These are phyloP conservation scores for Scatophagus argus DNA, from an alignment of 2,113 vertebrate species.

Conservation along the genomic window DNA sequence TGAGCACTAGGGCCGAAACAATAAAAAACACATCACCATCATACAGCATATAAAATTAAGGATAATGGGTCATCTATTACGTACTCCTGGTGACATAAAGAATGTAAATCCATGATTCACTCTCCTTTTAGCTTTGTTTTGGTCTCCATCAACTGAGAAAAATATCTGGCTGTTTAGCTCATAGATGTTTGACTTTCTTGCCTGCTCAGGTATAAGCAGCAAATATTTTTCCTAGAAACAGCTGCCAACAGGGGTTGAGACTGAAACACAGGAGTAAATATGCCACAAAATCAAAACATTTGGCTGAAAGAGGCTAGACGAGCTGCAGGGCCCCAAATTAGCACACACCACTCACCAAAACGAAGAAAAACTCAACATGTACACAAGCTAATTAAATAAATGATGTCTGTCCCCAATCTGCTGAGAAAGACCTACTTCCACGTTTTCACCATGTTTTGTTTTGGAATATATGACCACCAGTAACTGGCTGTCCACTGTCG, in stretches of 20 bases:
- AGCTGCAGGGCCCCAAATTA: too few relatives aligned
- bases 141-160: neutral
- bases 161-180: neutral
- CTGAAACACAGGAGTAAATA: neutral
- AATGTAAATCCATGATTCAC: neutral
- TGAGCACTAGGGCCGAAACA: neutral
- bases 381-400: too few relatives aligned
- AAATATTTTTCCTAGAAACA: neutral
- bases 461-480: too few relatives aligned
- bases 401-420: too few relatives aligned
- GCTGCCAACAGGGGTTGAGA: neutral
- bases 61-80: neutral
- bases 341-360: too few relatives aligned
- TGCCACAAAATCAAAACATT: neutral
- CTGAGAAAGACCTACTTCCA: too few relatives aligned
- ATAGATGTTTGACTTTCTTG: neutral
- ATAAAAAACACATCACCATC: neutral
- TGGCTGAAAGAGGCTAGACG: too few relatives aligned
- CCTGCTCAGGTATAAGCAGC: neutral
- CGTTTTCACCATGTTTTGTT: too few relatives aligned
- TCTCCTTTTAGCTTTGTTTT: neutral
- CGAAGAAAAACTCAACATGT: too few relatives aligned
- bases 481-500: too few relatives aligned
- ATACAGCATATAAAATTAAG: neutral
- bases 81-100: neutral